These are phyloP conservation scores for Edolisoma coerulescens DNA, from an alignment of 2,113 vertebrate genomes.

Conservation along the genomic window DNA sequence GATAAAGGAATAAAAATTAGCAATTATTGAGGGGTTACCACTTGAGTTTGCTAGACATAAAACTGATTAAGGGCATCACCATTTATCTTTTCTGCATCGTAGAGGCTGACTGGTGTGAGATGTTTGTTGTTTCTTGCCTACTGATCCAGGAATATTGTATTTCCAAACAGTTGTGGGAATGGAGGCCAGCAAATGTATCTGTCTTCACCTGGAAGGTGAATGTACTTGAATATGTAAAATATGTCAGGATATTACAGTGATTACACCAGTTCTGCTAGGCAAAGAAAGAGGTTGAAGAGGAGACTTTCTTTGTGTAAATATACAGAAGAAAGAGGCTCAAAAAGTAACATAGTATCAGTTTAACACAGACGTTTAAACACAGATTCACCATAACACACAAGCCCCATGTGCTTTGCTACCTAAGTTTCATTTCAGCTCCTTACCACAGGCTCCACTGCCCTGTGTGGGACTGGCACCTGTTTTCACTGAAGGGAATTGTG, in stretches of 20 bases:
- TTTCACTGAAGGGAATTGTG: neutral
- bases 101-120: neutral
- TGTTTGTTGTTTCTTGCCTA: neutral
- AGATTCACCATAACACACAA: neutral
- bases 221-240: neutral
- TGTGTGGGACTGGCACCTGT: neutral
- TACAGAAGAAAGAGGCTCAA: neutral
- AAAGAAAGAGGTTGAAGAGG: neutral
- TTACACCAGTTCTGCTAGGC: neutral
- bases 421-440: neutral
- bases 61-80: neutral
- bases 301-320: neutral
- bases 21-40: neutral
- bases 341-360: neutral
- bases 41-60: neutral
- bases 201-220: neutral
- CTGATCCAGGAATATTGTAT: neutral
- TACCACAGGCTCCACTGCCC: neutral
- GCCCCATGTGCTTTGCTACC: neutral
- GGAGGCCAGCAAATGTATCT: neutral
- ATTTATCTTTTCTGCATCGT: neutral
- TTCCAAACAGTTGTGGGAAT: neutral
- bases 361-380: neutral
- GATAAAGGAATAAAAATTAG: conserved; percentile 9
- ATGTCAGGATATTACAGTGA: neutral